Percentiles rank a stretch among this genome's conserved stretches.
phyloP scores from a whole-genome alignment of 1,140 invertebrate species.

The Hyles vespertilio region DNA sequence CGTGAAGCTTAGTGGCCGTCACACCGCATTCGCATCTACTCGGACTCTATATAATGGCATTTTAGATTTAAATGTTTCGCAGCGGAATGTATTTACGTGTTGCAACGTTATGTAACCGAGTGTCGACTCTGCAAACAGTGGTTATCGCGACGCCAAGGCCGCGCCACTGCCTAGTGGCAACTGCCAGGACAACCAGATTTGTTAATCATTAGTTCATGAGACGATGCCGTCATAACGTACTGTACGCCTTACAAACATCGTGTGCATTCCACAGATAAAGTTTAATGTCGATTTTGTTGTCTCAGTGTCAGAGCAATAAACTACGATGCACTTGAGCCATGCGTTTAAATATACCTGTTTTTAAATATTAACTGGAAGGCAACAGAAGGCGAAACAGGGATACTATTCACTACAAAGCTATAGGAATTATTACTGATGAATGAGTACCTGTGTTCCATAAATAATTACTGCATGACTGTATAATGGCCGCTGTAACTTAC shows the following conservation, averaged over 20 bases:
- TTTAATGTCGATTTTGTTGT: conserved; percentile 19
- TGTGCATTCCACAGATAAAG: conserved; percentile 40
- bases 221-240: conserved; percentile 21
- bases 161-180: conserved; percentile 5
- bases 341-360: too few species aligned
- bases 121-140: conserved; percentile 32
- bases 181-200: conserved; percentile 33
- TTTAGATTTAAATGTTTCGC: conserved; percentile 4
- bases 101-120: conserved; percentile 37
- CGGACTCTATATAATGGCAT: conserved; percentile 3
- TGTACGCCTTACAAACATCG: conserved; percentile 12
- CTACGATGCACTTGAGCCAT: too few species aligned
- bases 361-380: too few species aligned
- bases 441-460: too few species aligned
- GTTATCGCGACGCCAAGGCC: conserved; percentile 56
- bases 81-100: conserved; percentile 2
- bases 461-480: too few species aligned
- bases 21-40: conserved; percentile 1
- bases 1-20: background rate
- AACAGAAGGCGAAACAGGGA: too few species aligned
- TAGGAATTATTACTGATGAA: too few species aligned
- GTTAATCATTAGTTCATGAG: conserved; percentile 36
- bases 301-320: too few species aligned
- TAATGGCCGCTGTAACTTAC: too few species aligned
- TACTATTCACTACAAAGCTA: too few species aligned